These are phyloP conservation scores for Manduca sexta DNA, from an alignment of 1,140 invertebrate genomes.

Conservation along the genomic window DNA sequence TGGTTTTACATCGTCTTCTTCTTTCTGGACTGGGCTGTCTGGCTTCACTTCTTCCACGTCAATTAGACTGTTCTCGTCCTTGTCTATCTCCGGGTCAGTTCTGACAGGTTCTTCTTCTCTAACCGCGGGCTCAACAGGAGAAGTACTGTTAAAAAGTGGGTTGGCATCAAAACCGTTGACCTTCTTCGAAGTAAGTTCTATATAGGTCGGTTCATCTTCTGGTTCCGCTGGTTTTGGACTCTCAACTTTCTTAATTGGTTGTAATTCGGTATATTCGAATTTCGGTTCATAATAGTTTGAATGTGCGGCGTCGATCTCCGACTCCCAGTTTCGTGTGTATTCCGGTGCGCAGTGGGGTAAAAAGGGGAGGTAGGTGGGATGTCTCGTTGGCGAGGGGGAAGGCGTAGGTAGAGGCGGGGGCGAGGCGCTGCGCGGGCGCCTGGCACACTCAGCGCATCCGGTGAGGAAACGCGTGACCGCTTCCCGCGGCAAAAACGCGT, in stretches of 20 bases:
- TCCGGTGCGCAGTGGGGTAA: slow-evolving; percentile 58
- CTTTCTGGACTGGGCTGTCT: slow-evolving; percentile 43
- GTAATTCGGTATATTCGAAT: slow-evolving; percentile 58
- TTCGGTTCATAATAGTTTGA: slow-evolving; percentile 60
- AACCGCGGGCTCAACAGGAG: slow-evolving; percentile 45
- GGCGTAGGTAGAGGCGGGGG: slow-evolving; percentile 74
- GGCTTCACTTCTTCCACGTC: slow-evolving; percentile 58
- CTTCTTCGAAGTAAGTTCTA: slow-evolving; percentile 61
- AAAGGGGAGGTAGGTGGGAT: slow-evolving; percentile 59
- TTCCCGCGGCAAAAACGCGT: slow-evolving; percentile 94
- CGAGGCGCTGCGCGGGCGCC: slow-evolving; percentile 85
- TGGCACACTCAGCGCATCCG: slow-evolving; percentile 94
- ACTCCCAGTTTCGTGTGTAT: slow-evolving; percentile 70
- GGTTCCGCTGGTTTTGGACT: slow-evolving; percentile 45
- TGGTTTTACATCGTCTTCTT: slow-evolving; percentile 23
- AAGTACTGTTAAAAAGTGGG: slow-evolving; percentile 39
- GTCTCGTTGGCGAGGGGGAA: slow-evolving; percentile 72
- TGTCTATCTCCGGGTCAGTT: slow-evolving; percentile 61
- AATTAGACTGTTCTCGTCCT: slow-evolving; percentile 60
- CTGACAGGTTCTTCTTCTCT: slow-evolving; percentile 56
- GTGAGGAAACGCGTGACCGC: slow-evolving; percentile 95
- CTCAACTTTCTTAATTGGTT: slow-evolving; percentile 57
- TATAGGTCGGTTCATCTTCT: slow-evolving; percentile 63
- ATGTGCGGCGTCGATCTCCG: slow-evolving; percentile 67
- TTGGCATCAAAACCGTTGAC: slow-evolving; percentile 40